phyloP scores from a whole-genome alignment of 2,888 invertebrate species.

The Lamproptera curius region DNA sequence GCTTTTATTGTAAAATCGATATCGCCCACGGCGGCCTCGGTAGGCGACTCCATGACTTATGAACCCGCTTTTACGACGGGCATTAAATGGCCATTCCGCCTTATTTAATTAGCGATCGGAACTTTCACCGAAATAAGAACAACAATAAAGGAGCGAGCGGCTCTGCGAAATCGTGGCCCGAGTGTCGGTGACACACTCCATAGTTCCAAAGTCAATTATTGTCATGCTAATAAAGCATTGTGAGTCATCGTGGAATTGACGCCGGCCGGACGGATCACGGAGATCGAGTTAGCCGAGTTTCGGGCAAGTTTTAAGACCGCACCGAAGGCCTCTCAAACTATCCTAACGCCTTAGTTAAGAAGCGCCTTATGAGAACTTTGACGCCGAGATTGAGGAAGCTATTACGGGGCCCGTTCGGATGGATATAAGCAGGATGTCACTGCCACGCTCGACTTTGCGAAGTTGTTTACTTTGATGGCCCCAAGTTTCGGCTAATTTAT shows the following conservation, averaged over 20 bases:
- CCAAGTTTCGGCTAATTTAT: conserved; percentile 62
- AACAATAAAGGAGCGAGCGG: background rate
- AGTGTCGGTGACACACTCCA: conserved; percentile 14
- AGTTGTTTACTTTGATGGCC: conserved; percentile 72
- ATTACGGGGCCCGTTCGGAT: conserved; percentile 73
- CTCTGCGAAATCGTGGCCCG: background rate
- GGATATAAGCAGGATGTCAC: conserved; percentile 76
- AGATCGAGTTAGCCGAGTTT: conserved; percentile 73
- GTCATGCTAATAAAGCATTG: conserved; percentile 71
- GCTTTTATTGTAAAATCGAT: conserved; percentile 72
- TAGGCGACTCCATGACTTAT: conserved; percentile 58
- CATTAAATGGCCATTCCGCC: conserved; percentile 46
- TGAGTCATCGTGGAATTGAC: conserved; percentile 62
- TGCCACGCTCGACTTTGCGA: conserved; percentile 71
- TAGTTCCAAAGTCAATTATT: conserved; percentile 41
- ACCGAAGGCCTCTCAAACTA: conserved; percentile 72
- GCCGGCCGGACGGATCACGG: conserved; percentile 48
- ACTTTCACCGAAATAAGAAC: conserved; percentile 2
- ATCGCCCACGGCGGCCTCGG: conserved; percentile 59
- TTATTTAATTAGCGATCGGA: conserved; percentile 25
- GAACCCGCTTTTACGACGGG: conserved; percentile 61
- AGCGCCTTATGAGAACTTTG: conserved; percentile 77
- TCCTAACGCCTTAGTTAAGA: conserved; percentile 76
- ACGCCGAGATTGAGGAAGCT: conserved; percentile 76
- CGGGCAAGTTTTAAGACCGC: conserved; percentile 72